Evolutionary conservation across 2,888 invertebrate species (phyloP), one percentile per base, ranked within the genome.

Genomic region (Trichacis sp.): DNA sequence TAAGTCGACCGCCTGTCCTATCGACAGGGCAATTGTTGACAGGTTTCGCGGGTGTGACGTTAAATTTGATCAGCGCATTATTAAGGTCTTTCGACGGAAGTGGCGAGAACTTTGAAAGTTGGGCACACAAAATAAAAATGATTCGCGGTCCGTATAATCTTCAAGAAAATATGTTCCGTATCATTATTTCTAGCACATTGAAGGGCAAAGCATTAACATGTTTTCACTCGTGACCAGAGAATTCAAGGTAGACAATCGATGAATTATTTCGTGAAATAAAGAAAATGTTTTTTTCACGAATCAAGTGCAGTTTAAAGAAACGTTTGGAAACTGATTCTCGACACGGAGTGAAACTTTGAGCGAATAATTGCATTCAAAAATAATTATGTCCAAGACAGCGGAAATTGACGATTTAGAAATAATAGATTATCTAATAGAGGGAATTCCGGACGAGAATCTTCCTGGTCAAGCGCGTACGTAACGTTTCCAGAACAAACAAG

Each of bases 201-300:
- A 65, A 56, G 38, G 68, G 59, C 1, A 68, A 59, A 48, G 68
- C 70, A 0, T 17, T 30, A 9, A 12, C 12, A 8, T 70, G 68
- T 61, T 68, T 68, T 14, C 55, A 63, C 18, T 66, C 68, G 8
- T 58, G 50, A 17, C n/a, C 57, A 3, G 68, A 70, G n/a, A 19
- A 66, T 43, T 33, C 57, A 0, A n/a, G 15, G 0, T 49, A 62
- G 45, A n/a, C 43, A 1, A 33, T 68, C 0, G 61, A 56, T 14
- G 36, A 51, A 1, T 50, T 70, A n/a, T 14, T 70, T 14, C n/a
- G 11, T 0, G 53, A 33, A 1, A 58, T 70, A 54, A 60, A 47
- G 40, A 17, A 47, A 9, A 52, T 40, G 17, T 68, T 68, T 33
- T 61, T 56, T 42, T 54, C 64, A 40, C 42, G 8, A 46, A 30